Conservation (phyloP, 2,113 vertebrate genomes). For the Procavia capensis region DNA sequence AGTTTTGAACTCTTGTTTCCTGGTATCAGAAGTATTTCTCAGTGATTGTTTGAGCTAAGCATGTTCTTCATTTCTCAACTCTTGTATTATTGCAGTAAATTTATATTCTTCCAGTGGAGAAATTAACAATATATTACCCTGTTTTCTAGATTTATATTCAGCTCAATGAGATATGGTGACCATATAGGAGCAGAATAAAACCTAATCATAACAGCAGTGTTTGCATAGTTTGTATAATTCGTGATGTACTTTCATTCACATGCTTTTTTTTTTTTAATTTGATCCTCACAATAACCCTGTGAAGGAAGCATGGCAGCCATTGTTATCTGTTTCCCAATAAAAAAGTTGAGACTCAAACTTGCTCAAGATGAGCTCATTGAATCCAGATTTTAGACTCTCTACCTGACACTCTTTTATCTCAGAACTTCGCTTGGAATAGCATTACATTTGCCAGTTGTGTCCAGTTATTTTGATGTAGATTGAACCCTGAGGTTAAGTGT, state of each 20-base stretch:
- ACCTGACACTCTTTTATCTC: not conserved
- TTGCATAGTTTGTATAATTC: not conserved
- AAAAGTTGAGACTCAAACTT: not conserved
- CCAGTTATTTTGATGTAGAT: not conserved
- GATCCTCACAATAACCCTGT: not conserved
- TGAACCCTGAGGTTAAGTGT: not conserved
- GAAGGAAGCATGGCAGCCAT: not conserved
- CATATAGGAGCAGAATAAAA: not conserved
- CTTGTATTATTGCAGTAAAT: not conserved
- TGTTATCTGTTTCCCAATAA: not conserved
- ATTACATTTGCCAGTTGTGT: not conserved
- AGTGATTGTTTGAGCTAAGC: not conserved
- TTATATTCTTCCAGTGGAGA: constrained; percentile 27
- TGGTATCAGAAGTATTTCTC: not conserved
- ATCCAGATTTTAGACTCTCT: not conserved
- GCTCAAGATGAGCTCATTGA: not conserved
- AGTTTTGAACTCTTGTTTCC: not conserved
- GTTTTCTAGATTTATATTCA: not conserved
- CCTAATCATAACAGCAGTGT: not conserved
- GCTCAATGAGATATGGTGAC: not conserved
- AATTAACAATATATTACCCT: not conserved
- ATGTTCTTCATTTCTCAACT: not conserved
- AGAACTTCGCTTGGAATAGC: not conserved
- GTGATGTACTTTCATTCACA: not conserved
- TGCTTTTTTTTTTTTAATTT: not conserved